Percentiles rank a stretch among this genome's conserved stretches.
phyloP scores from a whole-genome alignment of 2,888 invertebrate species.

The Aphrophora alni region DNA sequence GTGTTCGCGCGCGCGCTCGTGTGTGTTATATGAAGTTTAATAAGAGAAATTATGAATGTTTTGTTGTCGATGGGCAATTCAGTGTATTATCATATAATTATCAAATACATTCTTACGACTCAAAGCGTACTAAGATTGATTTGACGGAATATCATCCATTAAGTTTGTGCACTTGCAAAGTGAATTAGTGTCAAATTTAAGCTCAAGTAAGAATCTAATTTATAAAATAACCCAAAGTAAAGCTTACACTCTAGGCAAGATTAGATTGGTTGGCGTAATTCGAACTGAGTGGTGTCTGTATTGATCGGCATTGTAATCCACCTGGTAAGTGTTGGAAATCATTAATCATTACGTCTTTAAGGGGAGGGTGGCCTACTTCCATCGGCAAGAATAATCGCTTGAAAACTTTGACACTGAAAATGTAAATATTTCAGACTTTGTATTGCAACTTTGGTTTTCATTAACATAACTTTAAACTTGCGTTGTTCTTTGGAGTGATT shows the following conservation, averaged over 20 bases:
- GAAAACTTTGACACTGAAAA: not conserved
- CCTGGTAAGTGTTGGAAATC: not conserved
- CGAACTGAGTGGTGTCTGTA: not conserved
- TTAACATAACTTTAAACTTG: too few relatives aligned
- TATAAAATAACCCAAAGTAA: not conserved
- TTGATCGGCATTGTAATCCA: not conserved
- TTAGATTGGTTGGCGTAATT: constrained; percentile 6
- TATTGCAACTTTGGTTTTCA: too few relatives aligned
- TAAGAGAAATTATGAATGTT: too few relatives aligned
- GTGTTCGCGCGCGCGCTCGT: too few relatives aligned
- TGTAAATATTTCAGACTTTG: too few relatives aligned
- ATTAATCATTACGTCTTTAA: not conserved
- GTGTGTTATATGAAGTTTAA: too few relatives aligned
- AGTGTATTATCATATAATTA: too few relatives aligned
- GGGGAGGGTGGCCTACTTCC: not conserved
- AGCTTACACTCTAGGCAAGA: not conserved
- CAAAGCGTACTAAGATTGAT: too few relatives aligned
- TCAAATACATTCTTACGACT: too few relatives aligned
- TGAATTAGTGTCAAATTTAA: not conserved
- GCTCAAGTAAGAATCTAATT: not conserved
- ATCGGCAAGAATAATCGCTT: not conserved
- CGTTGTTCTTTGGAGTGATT: too few relatives aligned
- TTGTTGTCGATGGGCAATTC: too few relatives aligned
- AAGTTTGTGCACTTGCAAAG: not conserved
- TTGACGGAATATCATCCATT: too few relatives aligned